Base-by-base conservation (phyloP, 2,113 vertebrate species). In the Mus spicilegus region DNA sequence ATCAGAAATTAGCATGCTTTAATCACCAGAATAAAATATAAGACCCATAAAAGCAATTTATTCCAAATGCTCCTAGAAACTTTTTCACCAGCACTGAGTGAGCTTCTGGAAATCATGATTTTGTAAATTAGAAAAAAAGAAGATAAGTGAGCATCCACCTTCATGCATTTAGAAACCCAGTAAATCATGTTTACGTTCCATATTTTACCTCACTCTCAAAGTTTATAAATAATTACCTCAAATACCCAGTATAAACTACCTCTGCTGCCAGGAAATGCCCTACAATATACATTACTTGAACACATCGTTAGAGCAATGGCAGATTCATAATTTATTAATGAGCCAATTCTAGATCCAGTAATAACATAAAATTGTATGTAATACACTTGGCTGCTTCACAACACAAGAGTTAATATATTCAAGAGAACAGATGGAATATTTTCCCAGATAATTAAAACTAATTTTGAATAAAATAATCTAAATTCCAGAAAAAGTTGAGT, bases 101-200 rank as follows among this genome's bases (percentile, higher is more conserved):
- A 10, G 86, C 13, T 87, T 93, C 19, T 87, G 93, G 56, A 89
- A 97, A 94, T 90, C 56, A 90, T 63, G 11, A 87, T 69, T 88
- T 95, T 39, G 49, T 87, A 87, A 94, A 84, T 81, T 58, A 69
- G 46, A 73, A 89, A 93, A 84, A 95, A 63, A n/a, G 86, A 56
- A 91, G 24, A 10, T 82, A 87, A 30, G 49, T 82, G 73, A 69
- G 91, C 26, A 8, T 30, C 9, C 89, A 75, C 3, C 13, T 63
- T 90, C 75, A 95, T 7, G 30, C 14, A 91, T 84, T 89, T 69
- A 95, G 78, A 77, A 8, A 76, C n/a, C 28, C 51, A 77, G 95
- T 96, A 95, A 97, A 96, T 97, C 95, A 90, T 76, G 78, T 54
- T 95, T 72, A 39, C 65, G 70, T 94, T 95, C 90, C 67, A 61